Evolutionary conservation across 2,113 vertebrate species (phyloP).

Genomic region (Tangachromis dhanisi): DNA sequence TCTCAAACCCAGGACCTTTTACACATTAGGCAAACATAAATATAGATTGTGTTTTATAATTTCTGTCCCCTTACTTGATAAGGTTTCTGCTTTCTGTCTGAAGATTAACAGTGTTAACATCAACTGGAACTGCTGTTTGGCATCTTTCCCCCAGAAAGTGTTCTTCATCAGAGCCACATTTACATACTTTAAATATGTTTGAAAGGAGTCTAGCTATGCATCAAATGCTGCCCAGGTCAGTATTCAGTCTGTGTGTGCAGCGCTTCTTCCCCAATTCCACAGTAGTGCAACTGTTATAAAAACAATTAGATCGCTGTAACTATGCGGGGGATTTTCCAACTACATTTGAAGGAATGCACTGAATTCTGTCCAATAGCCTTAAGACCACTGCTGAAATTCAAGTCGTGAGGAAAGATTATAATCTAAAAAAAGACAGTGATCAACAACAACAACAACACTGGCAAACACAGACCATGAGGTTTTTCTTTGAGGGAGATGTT

Average conservation of each 20-base stretch:
- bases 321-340: not conserved
- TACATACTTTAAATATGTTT: not conserved
- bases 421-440: not conserved
- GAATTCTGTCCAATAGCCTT: not conserved
- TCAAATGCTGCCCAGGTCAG: not conserved
- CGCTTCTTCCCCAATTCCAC: not conserved
- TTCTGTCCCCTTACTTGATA: not conserved
- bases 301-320: not conserved
- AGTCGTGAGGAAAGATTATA: not conserved
- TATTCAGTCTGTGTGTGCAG: not conserved
- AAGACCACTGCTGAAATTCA: not conserved
- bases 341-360: not conserved
- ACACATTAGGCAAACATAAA: not conserved
- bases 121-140: not conserved
- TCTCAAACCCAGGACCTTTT: not conserved
- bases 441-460: not conserved
- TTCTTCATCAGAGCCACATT: not conserved
- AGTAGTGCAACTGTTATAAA: not conserved
- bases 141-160: not conserved
- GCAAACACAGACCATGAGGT: not conserved
- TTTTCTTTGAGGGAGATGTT: not conserved
- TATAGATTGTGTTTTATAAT: not conserved
- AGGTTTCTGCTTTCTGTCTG: not conserved
- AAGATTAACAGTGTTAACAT: not conserved
- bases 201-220: not conserved